A percentile compares a stretch with the other conserved stretches of the same genome.
These are phyloP conservation scores for Abramis brama DNA, from an alignment of 2,113 vertebrate species.

Conservation along the genomic window DNA sequence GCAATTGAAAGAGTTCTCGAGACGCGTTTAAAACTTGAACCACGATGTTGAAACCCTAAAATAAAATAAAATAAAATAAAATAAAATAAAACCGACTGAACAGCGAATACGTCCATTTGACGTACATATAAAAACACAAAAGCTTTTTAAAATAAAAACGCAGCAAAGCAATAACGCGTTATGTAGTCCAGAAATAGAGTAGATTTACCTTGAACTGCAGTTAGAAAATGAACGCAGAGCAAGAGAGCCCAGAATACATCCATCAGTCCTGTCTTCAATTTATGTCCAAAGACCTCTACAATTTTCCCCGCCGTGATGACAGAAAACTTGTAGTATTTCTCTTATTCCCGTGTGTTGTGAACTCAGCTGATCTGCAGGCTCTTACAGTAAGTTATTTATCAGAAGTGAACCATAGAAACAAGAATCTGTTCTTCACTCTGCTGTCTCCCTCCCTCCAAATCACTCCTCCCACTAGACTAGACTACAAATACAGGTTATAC, in stretches of 20 bases:
- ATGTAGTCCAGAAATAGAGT: neutral
- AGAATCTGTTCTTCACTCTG: neutral
- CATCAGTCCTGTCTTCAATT: constrained; percentile 37
- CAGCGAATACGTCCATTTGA: neutral
- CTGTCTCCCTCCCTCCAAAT: neutral
- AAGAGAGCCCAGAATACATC: constrained; percentile 16
- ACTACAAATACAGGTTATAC: too few relatives aligned
- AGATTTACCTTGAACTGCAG: constrained; percentile 50
- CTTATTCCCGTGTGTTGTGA: neutral
- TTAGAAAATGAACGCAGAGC: constrained; percentile 34
- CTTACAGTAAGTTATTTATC: neutral
- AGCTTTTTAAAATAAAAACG: constrained; percentile 38
- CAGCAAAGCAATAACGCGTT: neutral
- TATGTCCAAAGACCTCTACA: neutral
- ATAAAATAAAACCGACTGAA: neutral
- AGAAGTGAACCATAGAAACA: neutral
- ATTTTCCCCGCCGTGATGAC: neutral
- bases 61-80: neutral
- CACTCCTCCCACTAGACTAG: neutral
- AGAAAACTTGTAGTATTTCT: neutral
- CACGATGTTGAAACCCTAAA: neutral
- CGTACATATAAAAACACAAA: neutral
- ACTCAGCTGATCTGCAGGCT: neutral
- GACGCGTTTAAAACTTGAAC: neutral
- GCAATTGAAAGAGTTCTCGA: neutral